Evolutionary conservation across 2,888 invertebrate genomes (phyloP), one percentile per base, ranked within the genome.

Genomic region (Hololepta plana): DNA sequence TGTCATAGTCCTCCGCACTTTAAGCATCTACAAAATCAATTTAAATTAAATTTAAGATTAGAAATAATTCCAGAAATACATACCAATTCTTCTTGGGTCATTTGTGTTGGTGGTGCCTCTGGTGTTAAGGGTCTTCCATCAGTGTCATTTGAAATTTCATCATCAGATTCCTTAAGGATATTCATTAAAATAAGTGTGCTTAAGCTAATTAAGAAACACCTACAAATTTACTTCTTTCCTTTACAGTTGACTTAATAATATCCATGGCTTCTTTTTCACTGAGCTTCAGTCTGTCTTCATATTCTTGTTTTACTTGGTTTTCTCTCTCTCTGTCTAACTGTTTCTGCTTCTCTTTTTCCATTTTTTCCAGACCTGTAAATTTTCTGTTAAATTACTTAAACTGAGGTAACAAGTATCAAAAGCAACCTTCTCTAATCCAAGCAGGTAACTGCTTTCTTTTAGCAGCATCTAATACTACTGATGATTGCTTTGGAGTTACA

Each of bases 331-430:
- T 69, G 46, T 90, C 88, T 38, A 84, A 62, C 36, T 88, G 87
- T 42, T 72, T 79, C 44, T 74, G 72, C 45, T 91, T 90, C 41
- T 93, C 90, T 12, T 82, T 65, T 51, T 96, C 95, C 87, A 95
- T 93, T 61, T 95, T 95, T 48, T 95, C 95, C 38, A 96, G 57
- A 15, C 93, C 93, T 64, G n/a, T n/a, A n/a, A n/a, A n/a, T n/a
- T n/a, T n/a, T n/a, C n/a, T n/a, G n/a, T n/a, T n/a, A n/a, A n/a
- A n/a, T n/a, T n/a, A n/a, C n/a, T n/a, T n/a, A n/a, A n/a, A 15
- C 13, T 26, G 4, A n/a, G 7, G 13, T 21, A 23, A 27, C 10
- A 23, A 4, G n/a, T 15, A 20, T 12, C 7, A 35, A 8, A 15
- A 15, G n/a, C n/a, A 51, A 46, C 87, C 87, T 62, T 88, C 93